Base-by-base conservation (phyloP, 2,888 invertebrate genomes). In the Pomacea canaliculata region DNA sequence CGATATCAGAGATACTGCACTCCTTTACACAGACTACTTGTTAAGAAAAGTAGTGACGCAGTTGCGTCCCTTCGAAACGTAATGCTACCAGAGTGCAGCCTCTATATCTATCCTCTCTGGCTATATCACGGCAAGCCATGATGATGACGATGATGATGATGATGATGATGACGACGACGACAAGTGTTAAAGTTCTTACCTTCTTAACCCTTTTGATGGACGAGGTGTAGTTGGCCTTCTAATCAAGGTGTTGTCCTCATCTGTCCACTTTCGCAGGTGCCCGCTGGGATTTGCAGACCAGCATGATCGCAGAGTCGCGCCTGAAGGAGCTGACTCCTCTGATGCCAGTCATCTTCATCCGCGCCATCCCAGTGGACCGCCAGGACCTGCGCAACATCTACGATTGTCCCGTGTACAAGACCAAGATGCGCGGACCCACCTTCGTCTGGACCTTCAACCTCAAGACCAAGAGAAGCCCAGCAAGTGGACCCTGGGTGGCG, bases 401-500 rank as follows among this genome's bases (percentile, higher is more conserved):
- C 91, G 96, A 97, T 90, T 98, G 98, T 90, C 98, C 98, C 0
- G 95, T 98, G 3, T 98, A 98, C 92, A 98, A 97, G 92, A 98
- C 98, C 0, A 93, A 97, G 78, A 95, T 95, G 1, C 93, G 98
- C 69, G 98, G 98, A 0, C 97, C 97, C 0, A 98, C 97, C 0
- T 98, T 96, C 90, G 97, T 98, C 37, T 98, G 98, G 97, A 98
- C 97, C 9, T 98, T 98, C 91, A 97, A 97, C 92, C 92, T 98
- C 77, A 97, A 97, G 92, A 96, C 96, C 48, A 97, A 90, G 97
- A 98, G 89, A 97, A 97, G 89, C 95, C 98, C 0, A 94, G 97
- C 60, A 97, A 97, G 91, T 98, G 98, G 98, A 95, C 96, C 0
- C 91, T 98, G 75, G 98, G 97, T 16, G 98, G 98, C 1, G 97